These are phyloP conservation scores for Enteromius argenteus DNA, from an alignment of 2,797 vertebrate genomes.

Conservation along the genomic window DNA sequence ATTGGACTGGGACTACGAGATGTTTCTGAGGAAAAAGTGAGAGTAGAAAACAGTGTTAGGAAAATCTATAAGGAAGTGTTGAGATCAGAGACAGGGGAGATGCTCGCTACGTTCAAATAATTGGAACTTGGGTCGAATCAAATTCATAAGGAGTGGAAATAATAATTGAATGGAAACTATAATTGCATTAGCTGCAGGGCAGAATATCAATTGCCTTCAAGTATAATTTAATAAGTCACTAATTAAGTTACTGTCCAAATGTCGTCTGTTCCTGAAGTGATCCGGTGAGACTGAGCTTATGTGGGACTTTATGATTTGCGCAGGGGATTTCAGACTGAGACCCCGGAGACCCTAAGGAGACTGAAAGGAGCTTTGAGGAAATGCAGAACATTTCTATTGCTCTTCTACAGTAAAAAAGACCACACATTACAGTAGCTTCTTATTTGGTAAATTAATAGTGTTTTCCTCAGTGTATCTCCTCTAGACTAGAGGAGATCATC, in stretches of 20 bases:
- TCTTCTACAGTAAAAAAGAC: background rate
- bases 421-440: background rate
- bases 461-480: background rate
- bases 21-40: constrained; percentile 49
- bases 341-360: background rate
- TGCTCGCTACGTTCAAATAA: constrained; percentile 70
- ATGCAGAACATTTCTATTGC: background rate
- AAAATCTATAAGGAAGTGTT: constrained; percentile 71
- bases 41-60: constrained; percentile 49
- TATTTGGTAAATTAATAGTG: rapidly evolving
- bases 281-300: constrained; percentile 64
- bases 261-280: constrained; percentile 66
- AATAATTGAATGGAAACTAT: constrained; percentile 71
- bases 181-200: constrained; percentile 77
- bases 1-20: constrained; percentile 71
- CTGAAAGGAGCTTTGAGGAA: background rate
- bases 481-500: too few relatives aligned
- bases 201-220: constrained; percentile 76
- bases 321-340: background rate
- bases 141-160: constrained; percentile 64
- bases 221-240: constrained; percentile 76
- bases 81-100: constrained; percentile 68
- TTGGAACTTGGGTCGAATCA: constrained; percentile 54
- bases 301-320: background rate
- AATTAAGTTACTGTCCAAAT: constrained; percentile 78